phyloP scores from a whole-genome alignment of 2,888 invertebrate species.

The Archips crataeganus region DNA sequence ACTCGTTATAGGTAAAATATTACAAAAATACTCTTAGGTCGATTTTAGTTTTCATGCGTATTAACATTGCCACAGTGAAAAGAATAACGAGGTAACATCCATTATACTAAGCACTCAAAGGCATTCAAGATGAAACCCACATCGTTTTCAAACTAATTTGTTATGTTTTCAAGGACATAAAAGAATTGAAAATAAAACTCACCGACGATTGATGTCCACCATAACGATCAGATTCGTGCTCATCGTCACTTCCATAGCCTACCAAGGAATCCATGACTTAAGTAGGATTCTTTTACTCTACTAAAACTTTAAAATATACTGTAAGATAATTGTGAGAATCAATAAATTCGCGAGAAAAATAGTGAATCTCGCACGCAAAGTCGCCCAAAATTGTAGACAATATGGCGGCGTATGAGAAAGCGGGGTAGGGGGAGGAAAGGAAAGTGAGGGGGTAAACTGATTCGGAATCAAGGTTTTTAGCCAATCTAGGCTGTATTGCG shows the following conservation, averaged over 20 bases:
- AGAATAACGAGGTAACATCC: neutral
- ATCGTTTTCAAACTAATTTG: neutral
- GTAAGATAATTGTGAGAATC: constrained; percentile 1
- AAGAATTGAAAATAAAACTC: constrained; percentile 53
- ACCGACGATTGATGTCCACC: constrained; percentile 68
- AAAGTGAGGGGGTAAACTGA: neutral
- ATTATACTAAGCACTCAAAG: neutral
- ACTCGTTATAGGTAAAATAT: neutral
- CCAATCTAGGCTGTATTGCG: constrained; percentile 3
- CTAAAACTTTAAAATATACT: neutral
- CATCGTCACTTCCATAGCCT: constrained; percentile 93
- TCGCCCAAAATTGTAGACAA: constrained; percentile 22
- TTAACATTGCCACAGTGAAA: neutral
- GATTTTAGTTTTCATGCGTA: neutral
- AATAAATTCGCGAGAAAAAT: constrained; percentile 8
- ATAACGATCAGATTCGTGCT: constrained; percentile 84
- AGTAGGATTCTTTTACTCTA: constrained; percentile 13
- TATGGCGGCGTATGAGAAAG: constrained; percentile 27
- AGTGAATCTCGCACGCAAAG: neutral
- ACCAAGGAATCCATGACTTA: constrained; percentile 90
- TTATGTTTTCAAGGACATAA: constrained; percentile 53
- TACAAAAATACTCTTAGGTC: neutral
- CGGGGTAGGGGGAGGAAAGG: neutral
- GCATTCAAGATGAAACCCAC: neutral
- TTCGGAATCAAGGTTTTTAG: constrained; percentile 9